Conservation (phyloP, 2,797 vertebrate species). For the Eidolon dupreanum region DNA sequence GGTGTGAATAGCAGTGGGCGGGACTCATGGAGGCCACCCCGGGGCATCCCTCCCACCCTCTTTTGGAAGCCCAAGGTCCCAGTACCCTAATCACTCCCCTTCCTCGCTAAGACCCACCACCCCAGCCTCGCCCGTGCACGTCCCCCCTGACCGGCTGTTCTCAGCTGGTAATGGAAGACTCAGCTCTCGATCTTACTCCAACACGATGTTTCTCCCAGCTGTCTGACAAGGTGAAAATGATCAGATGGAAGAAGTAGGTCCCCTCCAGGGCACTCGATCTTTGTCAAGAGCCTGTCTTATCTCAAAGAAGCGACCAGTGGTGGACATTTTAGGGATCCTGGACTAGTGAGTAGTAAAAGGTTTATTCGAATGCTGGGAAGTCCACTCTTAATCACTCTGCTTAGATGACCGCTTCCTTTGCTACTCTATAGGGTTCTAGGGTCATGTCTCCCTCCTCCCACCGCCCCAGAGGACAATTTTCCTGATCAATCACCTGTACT, state of each 20-base stretch:
- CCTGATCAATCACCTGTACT: not conserved
- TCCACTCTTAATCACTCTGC: not conserved
- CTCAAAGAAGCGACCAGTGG: not conserved
- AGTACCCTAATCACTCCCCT: not conserved
- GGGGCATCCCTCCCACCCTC: not conserved
- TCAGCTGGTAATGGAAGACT: not conserved
- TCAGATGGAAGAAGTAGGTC: not conserved
- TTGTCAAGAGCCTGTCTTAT: not conserved
- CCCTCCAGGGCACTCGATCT: not conserved
- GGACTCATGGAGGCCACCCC: not conserved
- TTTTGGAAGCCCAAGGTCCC: not conserved
- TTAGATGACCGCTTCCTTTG: not conserved
- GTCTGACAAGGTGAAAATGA: not conserved
- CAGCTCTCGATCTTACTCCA: not conserved
- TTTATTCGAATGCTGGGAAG: not conserved
- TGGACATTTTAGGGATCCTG: not conserved
- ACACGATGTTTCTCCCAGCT: not conserved
- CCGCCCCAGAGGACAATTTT: not conserved
- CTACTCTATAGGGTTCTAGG: not conserved
- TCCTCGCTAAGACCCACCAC: not conserved
- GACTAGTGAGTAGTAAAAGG: not conserved
- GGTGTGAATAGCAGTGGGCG: fast-evolving
- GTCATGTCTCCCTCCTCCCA: not conserved
- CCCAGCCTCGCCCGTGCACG: no score
- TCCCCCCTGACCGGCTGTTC: not conserved